Evolutionary conservation across 1,140 invertebrate genomes (phyloP).

Genomic region (Ectropis grisescens): DNA sequence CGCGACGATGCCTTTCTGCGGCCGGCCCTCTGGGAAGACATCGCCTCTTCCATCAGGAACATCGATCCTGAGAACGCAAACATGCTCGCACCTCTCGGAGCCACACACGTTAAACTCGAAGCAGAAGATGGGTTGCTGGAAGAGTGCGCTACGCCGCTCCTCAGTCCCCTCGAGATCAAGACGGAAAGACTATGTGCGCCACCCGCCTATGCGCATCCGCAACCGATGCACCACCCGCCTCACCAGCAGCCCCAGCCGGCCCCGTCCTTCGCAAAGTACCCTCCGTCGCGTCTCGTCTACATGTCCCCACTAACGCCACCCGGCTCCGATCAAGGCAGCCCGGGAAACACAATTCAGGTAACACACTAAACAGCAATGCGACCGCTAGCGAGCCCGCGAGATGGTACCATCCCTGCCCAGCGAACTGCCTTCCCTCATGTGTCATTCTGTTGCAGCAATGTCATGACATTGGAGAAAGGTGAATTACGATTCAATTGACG

Average conservation of each 20-base stretch:
- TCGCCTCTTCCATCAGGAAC: constrained; percentile 89
- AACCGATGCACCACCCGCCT: constrained; percentile 44
- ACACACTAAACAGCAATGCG: constrained; percentile 15
- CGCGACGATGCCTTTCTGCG: constrained; percentile 87
- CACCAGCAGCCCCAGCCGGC: constrained; percentile 42
- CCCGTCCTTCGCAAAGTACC: constrained; percentile 45
- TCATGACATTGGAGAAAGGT: constrained; percentile 5
- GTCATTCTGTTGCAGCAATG: constrained; percentile 7
- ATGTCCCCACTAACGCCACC: constrained; percentile 86
- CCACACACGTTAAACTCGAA: constrained; percentile 81
- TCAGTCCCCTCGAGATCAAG: constrained; percentile 82
- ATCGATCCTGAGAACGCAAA: constrained; percentile 91
- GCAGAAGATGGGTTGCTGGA: constrained; percentile 75
- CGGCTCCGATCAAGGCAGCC: constrained; percentile 85
- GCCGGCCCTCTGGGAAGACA: constrained; percentile 89
- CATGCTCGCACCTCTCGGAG: constrained; percentile 77
- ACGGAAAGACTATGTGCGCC: constrained; percentile 73
- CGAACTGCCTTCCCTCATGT: constrained; percentile 17
- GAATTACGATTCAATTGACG: constrained; percentile 5
- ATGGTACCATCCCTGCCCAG: constrained; percentile 77
- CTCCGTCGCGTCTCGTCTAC: constrained; percentile 75
- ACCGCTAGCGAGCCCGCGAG: constrained; percentile 40
- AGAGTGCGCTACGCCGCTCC: constrained; percentile 72
- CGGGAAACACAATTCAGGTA: constrained; percentile 73
- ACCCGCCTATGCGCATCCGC: constrained; percentile 59